Conservation (phyloP, 2,888 invertebrate species). For the Ditula angustiorana region DNA sequence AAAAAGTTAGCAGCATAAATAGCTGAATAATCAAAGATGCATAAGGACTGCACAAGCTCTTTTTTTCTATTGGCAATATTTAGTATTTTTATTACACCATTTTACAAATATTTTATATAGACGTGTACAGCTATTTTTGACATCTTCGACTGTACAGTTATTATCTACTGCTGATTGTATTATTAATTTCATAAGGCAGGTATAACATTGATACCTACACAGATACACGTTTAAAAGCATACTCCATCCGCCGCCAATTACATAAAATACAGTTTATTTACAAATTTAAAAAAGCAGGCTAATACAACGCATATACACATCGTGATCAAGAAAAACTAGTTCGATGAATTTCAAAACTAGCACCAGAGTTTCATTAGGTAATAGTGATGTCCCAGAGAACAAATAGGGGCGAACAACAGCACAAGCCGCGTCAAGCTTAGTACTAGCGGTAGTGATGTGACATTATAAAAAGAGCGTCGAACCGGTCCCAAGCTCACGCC, state of each 20-base stretch:
- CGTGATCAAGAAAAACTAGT: not conserved
- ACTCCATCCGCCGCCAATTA: not conserved
- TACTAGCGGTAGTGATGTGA: not conserved
- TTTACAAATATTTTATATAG: no score
- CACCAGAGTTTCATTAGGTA: not conserved
- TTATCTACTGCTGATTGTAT: no score
- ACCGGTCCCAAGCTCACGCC: not conserved
- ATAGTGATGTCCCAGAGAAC: not conserved
- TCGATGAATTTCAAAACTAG: conserved; percentile 1
- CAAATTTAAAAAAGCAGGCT: not conserved
- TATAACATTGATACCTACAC: no score
- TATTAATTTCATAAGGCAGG: no score
- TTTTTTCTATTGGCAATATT: no score
- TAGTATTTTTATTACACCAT: no score
- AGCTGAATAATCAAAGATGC: no score
- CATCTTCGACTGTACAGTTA: no score
- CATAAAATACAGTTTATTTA: not conserved
- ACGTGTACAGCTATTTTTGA: no score
- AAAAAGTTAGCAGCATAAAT: no score
- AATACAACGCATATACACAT: not conserved
- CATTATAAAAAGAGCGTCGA: not conserved
- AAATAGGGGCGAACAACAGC: no score
- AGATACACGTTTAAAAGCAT: not conserved
- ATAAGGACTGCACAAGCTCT: no score
- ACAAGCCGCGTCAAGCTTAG: not conserved